These are phyloP conservation scores for Sitta europaea DNA, from an alignment of 2,113 vertebrate species.

Conservation along the genomic window DNA sequence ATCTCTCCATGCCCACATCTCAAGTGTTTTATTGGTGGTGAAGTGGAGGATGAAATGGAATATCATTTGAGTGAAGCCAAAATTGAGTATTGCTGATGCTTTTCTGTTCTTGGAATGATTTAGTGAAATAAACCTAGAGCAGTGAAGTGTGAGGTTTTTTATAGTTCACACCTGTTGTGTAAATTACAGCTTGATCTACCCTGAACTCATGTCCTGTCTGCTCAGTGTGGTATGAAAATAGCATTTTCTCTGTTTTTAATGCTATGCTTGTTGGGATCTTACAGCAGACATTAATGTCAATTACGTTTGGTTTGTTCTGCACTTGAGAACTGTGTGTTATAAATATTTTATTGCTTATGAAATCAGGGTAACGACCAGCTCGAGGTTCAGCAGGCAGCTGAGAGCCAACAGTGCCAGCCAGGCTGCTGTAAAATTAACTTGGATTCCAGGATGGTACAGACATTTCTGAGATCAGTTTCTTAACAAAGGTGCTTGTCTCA, in stretches of 20 bases:
- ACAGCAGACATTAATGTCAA: not conserved
- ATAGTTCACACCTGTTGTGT: not conserved
- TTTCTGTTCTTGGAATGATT: not conserved
- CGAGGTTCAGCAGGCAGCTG: not conserved
- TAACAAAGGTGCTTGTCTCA: not conserved
- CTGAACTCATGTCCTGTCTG: not conserved
- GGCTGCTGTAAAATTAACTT: not conserved
- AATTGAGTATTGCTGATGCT: not conserved
- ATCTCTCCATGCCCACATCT: not conserved
- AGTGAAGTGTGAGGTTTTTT: not conserved
- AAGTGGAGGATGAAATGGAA: not conserved
- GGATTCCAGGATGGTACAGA: not conserved
- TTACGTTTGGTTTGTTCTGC: not conserved
- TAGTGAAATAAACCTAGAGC: not conserved
- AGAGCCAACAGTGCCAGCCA: not conserved
- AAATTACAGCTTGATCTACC: not conserved
- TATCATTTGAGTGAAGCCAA: not conserved
- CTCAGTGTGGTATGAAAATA: not conserved
- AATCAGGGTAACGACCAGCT: not conserved
- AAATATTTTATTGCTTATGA: slow-evolving; percentile 11
- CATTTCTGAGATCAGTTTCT: not conserved
- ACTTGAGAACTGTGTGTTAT: not conserved
- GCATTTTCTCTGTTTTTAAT: not conserved
- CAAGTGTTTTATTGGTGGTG: not conserved
- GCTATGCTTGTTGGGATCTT: not conserved